Conservation (phyloP, 2,113 vertebrate genomes). For the Calidris pugnax region DNA sequence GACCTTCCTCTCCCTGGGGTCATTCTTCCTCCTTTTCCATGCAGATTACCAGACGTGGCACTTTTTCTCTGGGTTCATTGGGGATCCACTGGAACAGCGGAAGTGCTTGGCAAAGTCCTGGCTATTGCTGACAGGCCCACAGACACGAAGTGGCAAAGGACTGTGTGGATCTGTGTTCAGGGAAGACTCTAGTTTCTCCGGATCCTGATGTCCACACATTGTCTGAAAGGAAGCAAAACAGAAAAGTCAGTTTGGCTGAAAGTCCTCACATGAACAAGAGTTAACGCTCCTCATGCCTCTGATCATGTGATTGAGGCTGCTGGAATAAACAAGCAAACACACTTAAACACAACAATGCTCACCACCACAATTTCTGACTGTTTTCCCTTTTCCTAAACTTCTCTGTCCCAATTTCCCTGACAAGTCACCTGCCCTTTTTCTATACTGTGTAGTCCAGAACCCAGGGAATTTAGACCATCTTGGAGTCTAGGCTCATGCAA, state of each 20-base stretch:
- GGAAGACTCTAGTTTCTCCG: constrained; percentile 18
- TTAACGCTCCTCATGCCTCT: neutral
- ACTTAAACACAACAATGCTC: neutral
- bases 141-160: constrained; percentile 70
- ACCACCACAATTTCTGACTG: neutral
- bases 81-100: constrained; percentile 53
- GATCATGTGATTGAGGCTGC: neutral
- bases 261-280: neutral
- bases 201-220: constrained; percentile 63
- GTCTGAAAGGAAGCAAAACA: constrained; percentile 33
- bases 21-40: neutral
- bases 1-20: neutral
- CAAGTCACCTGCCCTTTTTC: neutral
- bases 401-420: neutral
- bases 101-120: constrained; percentile 72
- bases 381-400: neutral
- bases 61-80: constrained; percentile 67
- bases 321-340: neutral
- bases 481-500: neutral
- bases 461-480: neutral
- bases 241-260: neutral
- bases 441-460: neutral
- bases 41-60: constrained; percentile 72
- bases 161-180: constrained; percentile 56
- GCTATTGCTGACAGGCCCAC: constrained; percentile 72